Conservation (phyloP, 2,888 invertebrate species). For the Rhimphoctona megacephalus region DNA sequence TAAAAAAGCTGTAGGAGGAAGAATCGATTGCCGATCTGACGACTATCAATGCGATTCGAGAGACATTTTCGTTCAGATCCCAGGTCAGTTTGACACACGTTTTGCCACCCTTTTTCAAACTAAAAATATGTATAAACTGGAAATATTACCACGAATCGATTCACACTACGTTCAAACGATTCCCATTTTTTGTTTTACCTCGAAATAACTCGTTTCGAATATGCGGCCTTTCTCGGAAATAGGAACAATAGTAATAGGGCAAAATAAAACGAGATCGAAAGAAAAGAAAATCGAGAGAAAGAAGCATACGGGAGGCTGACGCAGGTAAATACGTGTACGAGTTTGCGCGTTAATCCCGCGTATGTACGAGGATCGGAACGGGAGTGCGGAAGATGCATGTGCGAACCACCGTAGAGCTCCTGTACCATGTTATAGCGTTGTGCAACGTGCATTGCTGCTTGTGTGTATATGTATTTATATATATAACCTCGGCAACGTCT, state of each 20-base stretch:
- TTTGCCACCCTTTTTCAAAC: not conserved
- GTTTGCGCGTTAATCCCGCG: not conserved
- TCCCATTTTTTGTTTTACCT: not conserved
- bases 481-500: constrained; percentile 18
- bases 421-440: constrained; percentile 1
- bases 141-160: not conserved
- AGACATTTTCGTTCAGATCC: not conserved
- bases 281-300: not conserved
- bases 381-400: constrained; percentile 30
- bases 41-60: not conserved
- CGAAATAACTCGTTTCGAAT: not conserved
- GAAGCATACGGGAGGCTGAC: not conserved
- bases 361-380: constrained; percentile 47
- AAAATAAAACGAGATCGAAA: not conserved
- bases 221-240: not conserved
- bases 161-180: not conserved
- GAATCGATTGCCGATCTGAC: not conserved
- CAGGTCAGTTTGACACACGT: not conserved
- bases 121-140: not conserved
- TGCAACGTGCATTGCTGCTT: not conserved
- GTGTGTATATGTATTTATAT: constrained; percentile 7
- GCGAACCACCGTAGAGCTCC: constrained; percentile 26
- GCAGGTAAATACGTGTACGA: constrained; percentile 13
- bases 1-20: not conserved
- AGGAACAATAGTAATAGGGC: not conserved